These are phyloP conservation scores for Luidia sarsii DNA, from an alignment of 53 echinoderm and acorn worm species.

Conservation along the genomic window DNA sequence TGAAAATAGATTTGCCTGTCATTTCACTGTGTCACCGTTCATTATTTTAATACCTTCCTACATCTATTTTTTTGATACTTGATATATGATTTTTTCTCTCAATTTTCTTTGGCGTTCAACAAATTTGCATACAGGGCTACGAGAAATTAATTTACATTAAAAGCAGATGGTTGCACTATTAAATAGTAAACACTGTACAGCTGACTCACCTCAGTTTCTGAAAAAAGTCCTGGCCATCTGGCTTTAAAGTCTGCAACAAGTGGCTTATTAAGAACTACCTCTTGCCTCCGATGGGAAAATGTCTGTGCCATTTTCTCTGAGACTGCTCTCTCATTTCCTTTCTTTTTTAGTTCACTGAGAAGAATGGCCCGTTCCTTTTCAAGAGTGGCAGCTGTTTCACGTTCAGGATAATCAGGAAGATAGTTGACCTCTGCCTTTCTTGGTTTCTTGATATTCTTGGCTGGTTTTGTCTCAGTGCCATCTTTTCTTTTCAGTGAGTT, in stretches of 20 bases:
- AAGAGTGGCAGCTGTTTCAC: conserved; percentile 43
- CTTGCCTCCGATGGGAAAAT: conserved; percentile 50
- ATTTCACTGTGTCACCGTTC: no score
- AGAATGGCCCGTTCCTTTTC: conserved; percentile 24
- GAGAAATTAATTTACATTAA: no score
- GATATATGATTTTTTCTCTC: no score
- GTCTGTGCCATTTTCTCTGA: conserved; percentile 49
- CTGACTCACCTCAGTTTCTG: conserved; percentile 49
- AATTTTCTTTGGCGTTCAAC: no score
- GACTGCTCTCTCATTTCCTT: conserved; percentile 41
- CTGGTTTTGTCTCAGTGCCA: conserved; percentile 1
- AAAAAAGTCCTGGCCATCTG: conserved; percentile 61
- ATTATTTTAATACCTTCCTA: no score
- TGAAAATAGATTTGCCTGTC: no score
- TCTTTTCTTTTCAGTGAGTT: conserved; percentile 41
- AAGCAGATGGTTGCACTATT: no score
- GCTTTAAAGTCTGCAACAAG: conserved; percentile 41
- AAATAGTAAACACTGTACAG: not conserved
- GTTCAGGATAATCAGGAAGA: conserved; percentile 48
- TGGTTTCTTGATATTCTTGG: conserved; percentile 54
- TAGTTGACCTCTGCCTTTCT: conserved; percentile 63
- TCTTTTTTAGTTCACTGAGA: conserved; percentile 42
- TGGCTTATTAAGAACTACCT: conserved; percentile 52
- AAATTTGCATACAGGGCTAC: no score
- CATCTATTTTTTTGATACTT: no score